Percentiles rank a stretch among this genome's conserved stretches.
phyloP scores from a whole-genome alignment of 2,888 invertebrate genomes.

The Diaphora mendica region DNA sequence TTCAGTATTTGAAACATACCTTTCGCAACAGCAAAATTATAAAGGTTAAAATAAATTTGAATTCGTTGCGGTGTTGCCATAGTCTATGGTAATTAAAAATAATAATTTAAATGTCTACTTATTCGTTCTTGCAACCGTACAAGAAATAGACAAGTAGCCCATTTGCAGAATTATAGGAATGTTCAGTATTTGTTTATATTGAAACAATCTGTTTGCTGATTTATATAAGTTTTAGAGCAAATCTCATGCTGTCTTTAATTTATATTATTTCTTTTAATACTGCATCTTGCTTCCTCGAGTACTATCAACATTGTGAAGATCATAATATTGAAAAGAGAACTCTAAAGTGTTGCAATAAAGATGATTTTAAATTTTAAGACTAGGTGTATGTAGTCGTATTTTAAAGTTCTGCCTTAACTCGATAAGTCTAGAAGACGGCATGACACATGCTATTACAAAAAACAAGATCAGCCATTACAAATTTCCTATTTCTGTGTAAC shows the following conservation, averaged over 20 bases:
- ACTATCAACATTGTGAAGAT: background rate
- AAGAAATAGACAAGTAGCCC: constrained; percentile 46
- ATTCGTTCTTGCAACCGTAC: constrained; percentile 48
- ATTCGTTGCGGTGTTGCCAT: constrained; percentile 21
- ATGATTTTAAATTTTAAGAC: background rate
- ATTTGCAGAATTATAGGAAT: constrained; percentile 26
- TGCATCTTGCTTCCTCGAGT: background rate
- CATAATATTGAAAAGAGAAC: background rate
- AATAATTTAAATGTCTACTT: constrained; percentile 50
- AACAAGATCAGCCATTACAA: constrained; percentile 1
- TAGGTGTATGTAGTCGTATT: too few species aligned
- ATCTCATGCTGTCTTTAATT: constrained; percentile 1
- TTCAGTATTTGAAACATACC: background rate
- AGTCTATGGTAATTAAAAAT: constrained; percentile 24
- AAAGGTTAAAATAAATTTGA: constrained; percentile 19
- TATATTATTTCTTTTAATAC: background rate
- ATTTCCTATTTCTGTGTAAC: background rate
- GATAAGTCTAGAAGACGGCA: background rate
- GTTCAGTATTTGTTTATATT: background rate
- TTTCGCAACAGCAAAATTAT: constrained; percentile 16
- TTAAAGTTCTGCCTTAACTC: background rate
- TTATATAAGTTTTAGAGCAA: background rate
- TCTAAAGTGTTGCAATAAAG: background rate
- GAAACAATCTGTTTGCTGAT: background rate
- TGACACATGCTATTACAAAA: background rate